Conservation (phyloP, 2,113 vertebrate genomes). For the Talpa occidentalis region DNA sequence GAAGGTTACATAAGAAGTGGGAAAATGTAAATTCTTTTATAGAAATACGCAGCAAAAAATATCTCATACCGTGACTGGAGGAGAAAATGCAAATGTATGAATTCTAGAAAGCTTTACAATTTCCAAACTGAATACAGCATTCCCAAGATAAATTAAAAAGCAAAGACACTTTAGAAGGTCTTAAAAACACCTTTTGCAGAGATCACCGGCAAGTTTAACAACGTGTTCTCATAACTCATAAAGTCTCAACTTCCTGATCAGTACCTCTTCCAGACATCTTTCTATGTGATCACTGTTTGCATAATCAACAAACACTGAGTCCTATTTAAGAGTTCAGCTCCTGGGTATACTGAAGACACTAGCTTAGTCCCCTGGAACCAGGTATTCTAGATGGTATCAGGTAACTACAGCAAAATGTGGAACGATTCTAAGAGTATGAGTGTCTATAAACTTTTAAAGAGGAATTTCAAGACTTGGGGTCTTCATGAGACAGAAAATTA, state of each 20-base stretch:
- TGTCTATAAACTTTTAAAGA: not conserved
- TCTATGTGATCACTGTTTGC: no score
- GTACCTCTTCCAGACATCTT: not conserved
- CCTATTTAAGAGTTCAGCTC: no score
- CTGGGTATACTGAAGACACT: no score
- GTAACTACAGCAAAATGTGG: no score
- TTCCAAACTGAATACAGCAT: slow-evolving; percentile 36
- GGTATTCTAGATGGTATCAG: no score
- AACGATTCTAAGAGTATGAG: no score
- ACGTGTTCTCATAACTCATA: no score
- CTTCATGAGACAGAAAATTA: not conserved
- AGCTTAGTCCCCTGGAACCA: no score
- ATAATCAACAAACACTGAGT: not conserved
- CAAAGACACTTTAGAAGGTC: no score
- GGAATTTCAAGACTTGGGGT: not conserved
- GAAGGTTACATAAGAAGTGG: no score
- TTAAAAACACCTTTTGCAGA: no score
- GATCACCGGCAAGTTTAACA: no score
- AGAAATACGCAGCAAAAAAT: slow-evolving; percentile 5
- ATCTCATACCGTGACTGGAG: not conserved
- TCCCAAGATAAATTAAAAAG: slow-evolving; percentile 48
- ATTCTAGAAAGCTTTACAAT: slow-evolving; percentile 7
- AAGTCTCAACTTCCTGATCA: not conserved
- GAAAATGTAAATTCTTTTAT: not conserved
- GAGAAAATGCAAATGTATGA: slow-evolving; percentile 6